Evolutionary conservation across 2,113 vertebrate genomes (phyloP).

Genomic region (Tachysurus fulvidraco): DNA sequence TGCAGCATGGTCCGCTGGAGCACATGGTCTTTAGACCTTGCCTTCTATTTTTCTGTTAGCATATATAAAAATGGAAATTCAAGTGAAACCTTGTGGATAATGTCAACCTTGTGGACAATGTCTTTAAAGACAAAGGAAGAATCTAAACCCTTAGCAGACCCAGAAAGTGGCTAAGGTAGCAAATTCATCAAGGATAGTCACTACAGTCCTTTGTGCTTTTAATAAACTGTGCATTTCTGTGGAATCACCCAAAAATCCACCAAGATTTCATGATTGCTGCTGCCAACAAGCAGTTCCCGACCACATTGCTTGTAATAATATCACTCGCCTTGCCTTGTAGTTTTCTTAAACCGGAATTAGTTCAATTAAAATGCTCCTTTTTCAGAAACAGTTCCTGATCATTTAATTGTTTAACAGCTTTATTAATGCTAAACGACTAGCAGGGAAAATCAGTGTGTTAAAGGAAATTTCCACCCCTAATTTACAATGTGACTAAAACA

Average conservation of each 20-base stretch:
- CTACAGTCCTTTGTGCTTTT: no score
- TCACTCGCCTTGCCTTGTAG: background rate
- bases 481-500: background rate
- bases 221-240: no score
- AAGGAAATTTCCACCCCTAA: background rate
- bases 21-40: no score
- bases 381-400: background rate
- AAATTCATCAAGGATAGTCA: no score
- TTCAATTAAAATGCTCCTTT: background rate
- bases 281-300: background rate
- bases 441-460: background rate
- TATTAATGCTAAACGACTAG: background rate
- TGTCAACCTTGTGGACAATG: no score
- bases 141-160: no score
- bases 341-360: background rate
- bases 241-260: background rate
- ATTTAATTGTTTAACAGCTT: background rate
- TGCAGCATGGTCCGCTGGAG: no score
- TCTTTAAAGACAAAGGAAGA: no score
- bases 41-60: no score
- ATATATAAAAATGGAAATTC: no score
- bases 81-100: no score
- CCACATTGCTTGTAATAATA: background rate
- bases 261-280: background rate
- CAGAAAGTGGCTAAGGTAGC: no score